A percentile compares a stretch with the other conserved stretches of the same genome.
These are phyloP conservation scores for Cheilosia variabilis DNA, from an alignment of 2,888 invertebrate genomes.

Conservation along the genomic window DNA sequence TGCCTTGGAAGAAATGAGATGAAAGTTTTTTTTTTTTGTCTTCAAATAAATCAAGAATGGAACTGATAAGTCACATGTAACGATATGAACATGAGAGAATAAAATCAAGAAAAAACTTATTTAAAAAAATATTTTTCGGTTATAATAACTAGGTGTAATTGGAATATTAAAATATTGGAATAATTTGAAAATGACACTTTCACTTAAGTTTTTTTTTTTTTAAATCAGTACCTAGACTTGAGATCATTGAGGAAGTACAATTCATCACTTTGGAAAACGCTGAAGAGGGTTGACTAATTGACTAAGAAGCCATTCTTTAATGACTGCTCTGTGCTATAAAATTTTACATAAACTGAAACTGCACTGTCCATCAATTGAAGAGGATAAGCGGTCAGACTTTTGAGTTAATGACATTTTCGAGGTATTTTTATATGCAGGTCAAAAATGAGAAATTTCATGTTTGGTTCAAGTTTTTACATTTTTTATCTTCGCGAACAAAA, in stretches of 20 bases:
- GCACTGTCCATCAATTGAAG: too few species aligned
- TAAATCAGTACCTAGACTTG: slow-evolving; percentile 21
- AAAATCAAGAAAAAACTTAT: slow-evolving; percentile 33
- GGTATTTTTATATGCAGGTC: too few species aligned
- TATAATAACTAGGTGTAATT: slow-evolving; percentile 18
- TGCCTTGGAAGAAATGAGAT: slow-evolving; percentile 73
- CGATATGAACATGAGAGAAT: slow-evolving; percentile 58
- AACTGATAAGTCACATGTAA: slow-evolving; percentile 38
- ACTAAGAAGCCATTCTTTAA: too few species aligned
- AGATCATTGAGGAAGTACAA: slow-evolving; percentile 43
- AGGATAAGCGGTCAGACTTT: too few species aligned
- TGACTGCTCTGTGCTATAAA: too few species aligned
- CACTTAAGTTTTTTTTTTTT: slow-evolving; percentile 11
- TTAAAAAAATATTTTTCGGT: slow-evolving; percentile 32
- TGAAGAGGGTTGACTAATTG: not conserved
- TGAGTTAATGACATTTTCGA: too few species aligned
- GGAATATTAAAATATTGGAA: slow-evolving; percentile 30
- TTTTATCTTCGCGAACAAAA: too few species aligned
- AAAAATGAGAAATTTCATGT: too few species aligned
- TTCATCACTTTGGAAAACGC: slow-evolving; percentile 25
- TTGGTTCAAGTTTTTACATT: too few species aligned
- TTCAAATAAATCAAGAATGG: slow-evolving; percentile 9
- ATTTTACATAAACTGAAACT: too few species aligned
- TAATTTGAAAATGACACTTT: slow-evolving; percentile 26
- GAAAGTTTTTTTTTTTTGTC: slow-evolving; percentile 19